phyloP scores from a whole-genome alignment of 2,888 invertebrate genomes.

The Linnaemya tessellans region DNA sequence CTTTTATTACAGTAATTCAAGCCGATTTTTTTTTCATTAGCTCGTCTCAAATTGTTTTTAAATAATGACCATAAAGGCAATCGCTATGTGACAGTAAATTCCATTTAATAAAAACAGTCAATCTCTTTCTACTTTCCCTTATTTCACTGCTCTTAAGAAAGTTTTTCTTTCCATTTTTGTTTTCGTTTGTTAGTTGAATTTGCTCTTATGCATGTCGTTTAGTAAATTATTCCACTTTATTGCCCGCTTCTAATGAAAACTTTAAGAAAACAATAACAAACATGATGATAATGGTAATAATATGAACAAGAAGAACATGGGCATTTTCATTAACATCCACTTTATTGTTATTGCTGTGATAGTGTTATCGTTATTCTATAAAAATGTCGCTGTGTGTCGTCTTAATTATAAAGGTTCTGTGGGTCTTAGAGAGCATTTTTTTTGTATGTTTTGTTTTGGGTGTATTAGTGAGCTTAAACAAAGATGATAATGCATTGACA shows the following conservation, averaged over 20 bases:
- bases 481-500: neutral
- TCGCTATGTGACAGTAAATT: too few relatives aligned
- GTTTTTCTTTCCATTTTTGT: neutral
- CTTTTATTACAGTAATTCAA: too few relatives aligned
- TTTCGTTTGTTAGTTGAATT: neutral
- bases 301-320: constrained; percentile 5
- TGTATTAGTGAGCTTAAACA: neutral
- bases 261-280: constrained; percentile 19
- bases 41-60: too few relatives aligned
- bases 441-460: neutral
- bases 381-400: constrained; percentile 62
- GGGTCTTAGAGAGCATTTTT: neutral
- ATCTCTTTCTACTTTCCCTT: neutral
- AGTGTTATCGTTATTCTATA: constrained; percentile 55
- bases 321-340: constrained; percentile 23
- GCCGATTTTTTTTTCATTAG: too few relatives aligned
- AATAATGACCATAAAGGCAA: too few relatives aligned
- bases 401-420: constrained; percentile 60
- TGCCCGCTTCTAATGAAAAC: constrained; percentile 1
- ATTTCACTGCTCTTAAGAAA: neutral
- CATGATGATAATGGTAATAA: neutral
- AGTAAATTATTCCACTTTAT: constrained; percentile 16
- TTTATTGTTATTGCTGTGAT: constrained; percentile 42
- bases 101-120: too few relatives aligned
- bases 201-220: neutral